Evolutionary conservation across 2,888 invertebrate species (phyloP).

Genomic region (Tenthredo distinguenda): DNA sequence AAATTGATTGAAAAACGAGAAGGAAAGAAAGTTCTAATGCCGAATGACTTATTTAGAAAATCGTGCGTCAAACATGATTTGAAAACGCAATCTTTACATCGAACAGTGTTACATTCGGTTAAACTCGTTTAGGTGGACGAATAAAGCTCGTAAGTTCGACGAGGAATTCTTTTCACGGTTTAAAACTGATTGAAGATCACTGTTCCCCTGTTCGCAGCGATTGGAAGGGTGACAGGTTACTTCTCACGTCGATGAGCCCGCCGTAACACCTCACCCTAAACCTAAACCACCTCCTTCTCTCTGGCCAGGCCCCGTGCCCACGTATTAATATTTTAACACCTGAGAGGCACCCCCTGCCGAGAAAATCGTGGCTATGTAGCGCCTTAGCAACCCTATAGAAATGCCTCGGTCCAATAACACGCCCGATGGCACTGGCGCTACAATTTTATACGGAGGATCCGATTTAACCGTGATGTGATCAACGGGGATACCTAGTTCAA

Average conservation of each 20-base stretch:
- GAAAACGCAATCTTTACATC: background rate
- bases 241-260: slow-evolving; percentile 58
- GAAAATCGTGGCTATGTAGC: slow-evolving; percentile 51
- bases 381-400: slow-evolving; percentile 28
- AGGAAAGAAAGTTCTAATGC: background rate
- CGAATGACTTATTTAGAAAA: background rate
- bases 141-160: background rate
- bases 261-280: slow-evolving; percentile 48
- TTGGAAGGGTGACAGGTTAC: slow-evolving; percentile 57
- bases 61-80: background rate
- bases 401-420: slow-evolving; percentile 51
- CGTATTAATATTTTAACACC: slow-evolving; percentile 73
- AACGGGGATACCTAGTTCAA: slow-evolving; percentile 52
- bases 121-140: background rate
- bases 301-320: slow-evolving; percentile 35
- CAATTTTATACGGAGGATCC: slow-evolving; percentile 71
- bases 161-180: background rate
- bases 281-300: slow-evolving; percentile 24
- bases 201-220: slow-evolving; percentile 38
- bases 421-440: slow-evolving; percentile 66
- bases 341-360: slow-evolving; percentile 56
- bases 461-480: slow-evolving; percentile 69
- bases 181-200: slow-evolving; percentile 30
- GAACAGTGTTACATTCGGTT: background rate
- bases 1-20: background rate